phyloP scores from a whole-genome alignment of 2,888 invertebrate genomes.

The Pasiphila rectangulata region DNA sequence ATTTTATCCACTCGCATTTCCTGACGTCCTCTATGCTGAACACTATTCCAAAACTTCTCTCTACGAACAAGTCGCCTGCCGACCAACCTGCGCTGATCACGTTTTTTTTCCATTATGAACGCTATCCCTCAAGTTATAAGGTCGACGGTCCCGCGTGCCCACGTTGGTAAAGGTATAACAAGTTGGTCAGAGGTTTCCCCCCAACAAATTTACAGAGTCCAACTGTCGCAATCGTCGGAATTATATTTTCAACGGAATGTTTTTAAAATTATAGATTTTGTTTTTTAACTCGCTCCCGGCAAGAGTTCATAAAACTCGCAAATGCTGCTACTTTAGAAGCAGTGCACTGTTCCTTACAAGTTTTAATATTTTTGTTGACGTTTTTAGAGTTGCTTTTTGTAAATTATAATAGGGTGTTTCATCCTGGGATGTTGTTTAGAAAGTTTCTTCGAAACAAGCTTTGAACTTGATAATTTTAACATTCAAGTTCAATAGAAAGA shows the following conservation, averaged over 20 bases:
- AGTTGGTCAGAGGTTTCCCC: conserved; percentile 41
- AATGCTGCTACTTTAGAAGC: conserved; percentile 17
- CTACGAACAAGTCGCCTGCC: conserved; percentile 37
- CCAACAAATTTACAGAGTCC: conserved; percentile 47
- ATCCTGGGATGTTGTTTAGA: not conserved
- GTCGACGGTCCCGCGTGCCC: conserved; percentile 8
- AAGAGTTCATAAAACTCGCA: conserved; percentile 22
- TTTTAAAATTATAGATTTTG: conserved; percentile 33
- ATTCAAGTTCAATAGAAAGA: not conserved
- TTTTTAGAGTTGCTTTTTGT: conserved; percentile 18
- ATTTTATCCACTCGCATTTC: conserved; percentile 43
- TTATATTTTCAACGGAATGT: conserved; percentile 39
- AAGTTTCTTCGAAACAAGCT: not conserved
- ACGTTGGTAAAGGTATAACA: conserved; percentile 40
- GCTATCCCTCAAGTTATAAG: conserved; percentile 15
- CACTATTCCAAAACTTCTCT: conserved; percentile 45
- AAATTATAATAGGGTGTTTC: conserved; percentile 7
- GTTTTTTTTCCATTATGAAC: conserved; percentile 15
- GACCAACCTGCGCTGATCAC: conserved; percentile 11
- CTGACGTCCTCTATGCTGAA: conserved; percentile 46
- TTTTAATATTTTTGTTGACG: conserved; percentile 25
- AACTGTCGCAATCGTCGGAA: conserved; percentile 46
- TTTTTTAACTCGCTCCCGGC: conserved; percentile 27
- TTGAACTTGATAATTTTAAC: not conserved
- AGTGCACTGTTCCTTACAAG: conserved; percentile 19